phyloP scores from a whole-genome alignment of 30 jellyfish, hydroid and myxozoan genomes.

The Mastigias papua region DNA sequence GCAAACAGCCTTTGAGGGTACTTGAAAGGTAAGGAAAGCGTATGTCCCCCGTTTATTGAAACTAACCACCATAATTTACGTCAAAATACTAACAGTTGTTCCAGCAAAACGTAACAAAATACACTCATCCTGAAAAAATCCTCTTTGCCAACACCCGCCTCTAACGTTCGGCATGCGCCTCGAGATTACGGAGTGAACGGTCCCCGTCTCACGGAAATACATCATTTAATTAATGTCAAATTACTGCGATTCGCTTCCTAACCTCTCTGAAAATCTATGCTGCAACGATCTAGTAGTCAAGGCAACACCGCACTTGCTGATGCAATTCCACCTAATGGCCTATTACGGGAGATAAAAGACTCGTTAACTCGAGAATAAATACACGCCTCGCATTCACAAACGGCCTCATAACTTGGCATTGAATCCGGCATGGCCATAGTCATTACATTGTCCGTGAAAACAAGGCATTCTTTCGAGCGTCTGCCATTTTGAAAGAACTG shows the following conservation, averaged over 20 bases:
- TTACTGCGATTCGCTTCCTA: slow-evolving; percentile 13
- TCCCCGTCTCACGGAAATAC: slow-evolving; percentile 3
- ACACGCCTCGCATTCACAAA: slow-evolving; percentile 44
- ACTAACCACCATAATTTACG: too few species aligned
- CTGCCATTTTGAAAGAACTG: slow-evolving; percentile 4
- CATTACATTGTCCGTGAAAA: neutral
- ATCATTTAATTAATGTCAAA: neutral
- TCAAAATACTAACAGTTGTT: too few species aligned
- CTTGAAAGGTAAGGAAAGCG: too few species aligned
- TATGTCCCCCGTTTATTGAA: too few species aligned
- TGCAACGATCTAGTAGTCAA: neutral
- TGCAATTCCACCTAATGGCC: slow-evolving; percentile 2
- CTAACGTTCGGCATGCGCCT: neutral
- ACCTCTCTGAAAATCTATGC: neutral
- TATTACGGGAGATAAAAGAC: neutral
- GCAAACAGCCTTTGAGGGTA: too few species aligned
- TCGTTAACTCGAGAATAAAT: neutral
- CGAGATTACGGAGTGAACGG: neutral
- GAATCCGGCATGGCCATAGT: neutral
- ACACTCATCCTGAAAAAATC: too few species aligned
- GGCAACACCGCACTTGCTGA: neutral
- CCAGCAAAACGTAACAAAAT: too few species aligned
- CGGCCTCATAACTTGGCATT: slow-evolving; percentile 1
- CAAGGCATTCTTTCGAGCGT: slow-evolving; percentile 19
- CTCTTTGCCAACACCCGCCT: neutral